Percentiles rank a stretch among this genome's conserved stretches.
Conservation (phyloP, 2,113 vertebrate species). For the Hemibagrus wyckioides region DNA sequence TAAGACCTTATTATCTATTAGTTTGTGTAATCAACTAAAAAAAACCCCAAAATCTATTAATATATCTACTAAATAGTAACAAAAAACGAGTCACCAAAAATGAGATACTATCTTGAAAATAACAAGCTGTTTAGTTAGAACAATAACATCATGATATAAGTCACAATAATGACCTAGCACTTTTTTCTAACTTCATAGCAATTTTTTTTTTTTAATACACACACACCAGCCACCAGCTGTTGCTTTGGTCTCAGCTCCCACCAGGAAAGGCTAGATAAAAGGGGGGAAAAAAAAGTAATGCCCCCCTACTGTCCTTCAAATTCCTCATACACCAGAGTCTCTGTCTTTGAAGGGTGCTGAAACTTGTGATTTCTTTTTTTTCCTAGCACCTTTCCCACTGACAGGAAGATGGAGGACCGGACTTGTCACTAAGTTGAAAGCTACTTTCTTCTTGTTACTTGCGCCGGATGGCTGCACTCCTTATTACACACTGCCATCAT, state of each 20-base stretch:
- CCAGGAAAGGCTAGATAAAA: neutral
- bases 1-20: neutral
- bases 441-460: neutral
- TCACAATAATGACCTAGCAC: neutral
- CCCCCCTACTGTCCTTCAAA: neutral
- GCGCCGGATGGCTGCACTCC: constrained; percentile 36
- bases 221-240: constrained; percentile 14
- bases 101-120: neutral
- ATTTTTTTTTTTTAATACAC: neutral
- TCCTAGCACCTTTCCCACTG: constrained; percentile 33
- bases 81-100: neutral
- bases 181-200: neutral
- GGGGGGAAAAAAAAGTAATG: neutral
- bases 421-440: constrained; percentile 3
- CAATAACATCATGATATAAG: neutral
- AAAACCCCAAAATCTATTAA: neutral
- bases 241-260: constrained; percentile 12
- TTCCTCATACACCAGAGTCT: neutral
- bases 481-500: constrained; percentile 23
- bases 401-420: constrained; percentile 15
- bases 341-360: neutral
- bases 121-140: neutral
- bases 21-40: no score
- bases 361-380: neutral
- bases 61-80: neutral